These are phyloP conservation scores for Leiothrix lutea DNA, from an alignment of 2,113 vertebrate species.

Conservation along the genomic window DNA sequence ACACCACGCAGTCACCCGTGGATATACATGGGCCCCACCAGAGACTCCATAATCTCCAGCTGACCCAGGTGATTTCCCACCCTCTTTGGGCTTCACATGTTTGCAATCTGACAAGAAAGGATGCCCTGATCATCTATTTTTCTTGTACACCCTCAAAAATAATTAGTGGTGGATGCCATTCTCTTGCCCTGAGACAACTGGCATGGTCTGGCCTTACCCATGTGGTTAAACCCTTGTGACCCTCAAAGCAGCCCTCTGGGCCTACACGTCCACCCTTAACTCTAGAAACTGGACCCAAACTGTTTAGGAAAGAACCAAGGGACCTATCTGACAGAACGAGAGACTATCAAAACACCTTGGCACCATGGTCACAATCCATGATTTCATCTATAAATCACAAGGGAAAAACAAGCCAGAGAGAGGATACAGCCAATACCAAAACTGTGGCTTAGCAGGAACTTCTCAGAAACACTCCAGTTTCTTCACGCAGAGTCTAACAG, in stretches of 20 bases:
- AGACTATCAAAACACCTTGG: not conserved
- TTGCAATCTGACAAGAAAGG: not conserved
- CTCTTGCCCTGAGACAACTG: not conserved
- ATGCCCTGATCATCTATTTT: not conserved
- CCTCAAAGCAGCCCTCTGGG: not conserved
- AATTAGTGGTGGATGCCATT: not conserved
- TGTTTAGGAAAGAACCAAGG: not conserved
- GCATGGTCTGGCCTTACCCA: not conserved
- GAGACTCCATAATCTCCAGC: no score
- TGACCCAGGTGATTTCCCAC: not conserved
- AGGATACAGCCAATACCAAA: not conserved
- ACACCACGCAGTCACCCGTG: accelerated
- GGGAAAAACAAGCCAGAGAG: not conserved
- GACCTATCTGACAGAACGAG: accelerated
- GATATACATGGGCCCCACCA: not conserved
- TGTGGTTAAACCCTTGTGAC: not conserved
- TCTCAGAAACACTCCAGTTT: not conserved
- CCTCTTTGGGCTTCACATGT: not conserved
- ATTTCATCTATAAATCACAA: not conserved
- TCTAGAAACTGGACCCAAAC: not conserved
- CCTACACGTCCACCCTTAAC: not conserved
- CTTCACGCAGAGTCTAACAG: not conserved
- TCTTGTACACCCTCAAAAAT: not conserved
- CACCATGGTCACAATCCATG: not conserved
- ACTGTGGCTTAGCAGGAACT: not conserved